phyloP scores from a whole-genome alignment of 2,797 vertebrate species.

The Austrolebias charrua region DNA sequence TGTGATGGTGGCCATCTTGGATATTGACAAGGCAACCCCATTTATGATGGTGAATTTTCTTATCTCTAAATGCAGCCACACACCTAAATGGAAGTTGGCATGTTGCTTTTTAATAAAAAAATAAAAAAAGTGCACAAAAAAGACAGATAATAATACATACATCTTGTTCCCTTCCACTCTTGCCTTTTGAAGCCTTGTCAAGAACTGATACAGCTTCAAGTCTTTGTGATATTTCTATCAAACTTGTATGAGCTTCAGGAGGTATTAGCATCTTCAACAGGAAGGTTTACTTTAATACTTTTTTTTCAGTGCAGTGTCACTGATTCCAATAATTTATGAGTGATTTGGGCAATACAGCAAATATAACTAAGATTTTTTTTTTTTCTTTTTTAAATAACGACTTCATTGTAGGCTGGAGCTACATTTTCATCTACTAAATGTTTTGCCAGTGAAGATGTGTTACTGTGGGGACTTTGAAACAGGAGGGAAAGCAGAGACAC shows the following conservation, averaged over 20 bases:
- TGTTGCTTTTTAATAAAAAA: too few relatives aligned
- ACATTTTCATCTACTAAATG: constrained; percentile 58
- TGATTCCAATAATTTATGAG: neutral
- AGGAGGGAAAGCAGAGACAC: constrained; percentile 37
- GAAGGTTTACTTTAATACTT: too few relatives aligned
- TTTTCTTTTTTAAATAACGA: too few relatives aligned
- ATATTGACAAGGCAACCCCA: too few relatives aligned
- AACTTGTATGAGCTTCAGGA: too few relatives aligned
- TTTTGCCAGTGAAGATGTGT: constrained; percentile 56
- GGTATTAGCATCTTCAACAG: neutral
- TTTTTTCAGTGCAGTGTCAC: neutral
- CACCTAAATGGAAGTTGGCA: too few relatives aligned
- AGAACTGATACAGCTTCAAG: neutral
- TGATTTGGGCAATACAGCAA: neutral
- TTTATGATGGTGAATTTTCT: too few relatives aligned
- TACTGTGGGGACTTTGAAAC: constrained; percentile 51
- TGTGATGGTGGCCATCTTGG: too few relatives aligned
- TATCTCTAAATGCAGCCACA: too few relatives aligned
- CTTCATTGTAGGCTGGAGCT: constrained; percentile 44
- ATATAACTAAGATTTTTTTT: neutral
- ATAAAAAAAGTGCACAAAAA: too few relatives aligned
- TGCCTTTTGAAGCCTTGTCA: neutral
- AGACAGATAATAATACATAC: neutral
- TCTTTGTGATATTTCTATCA: neutral
- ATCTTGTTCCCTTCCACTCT: neutral